Conservation (phyloP, 1,140 invertebrate species). For the Ostrea edulis region DNA sequence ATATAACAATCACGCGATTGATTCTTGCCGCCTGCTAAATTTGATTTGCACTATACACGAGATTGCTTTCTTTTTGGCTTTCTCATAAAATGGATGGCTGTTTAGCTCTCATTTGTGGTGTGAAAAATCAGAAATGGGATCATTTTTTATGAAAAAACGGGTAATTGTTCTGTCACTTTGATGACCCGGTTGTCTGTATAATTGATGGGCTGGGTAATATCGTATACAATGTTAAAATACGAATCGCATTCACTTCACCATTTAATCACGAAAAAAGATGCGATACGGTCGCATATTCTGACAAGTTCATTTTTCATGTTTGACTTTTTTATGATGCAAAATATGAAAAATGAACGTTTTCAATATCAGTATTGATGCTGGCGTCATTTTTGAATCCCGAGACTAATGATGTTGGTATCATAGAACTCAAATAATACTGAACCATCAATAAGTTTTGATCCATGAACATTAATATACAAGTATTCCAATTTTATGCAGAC, state of each 20-base stretch:
- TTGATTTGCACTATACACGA: conserved; percentile 38
- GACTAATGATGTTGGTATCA: conserved; percentile 16
- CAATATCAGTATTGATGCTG: conserved; percentile 22
- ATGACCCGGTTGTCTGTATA: conserved; percentile 37
- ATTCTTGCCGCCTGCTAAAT: conserved; percentile 45
- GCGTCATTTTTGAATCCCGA: conserved; percentile 10
- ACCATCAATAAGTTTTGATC: background rate
- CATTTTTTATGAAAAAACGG: background rate
- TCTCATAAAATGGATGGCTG: conserved; percentile 42
- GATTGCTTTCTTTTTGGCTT: conserved; percentile 25
- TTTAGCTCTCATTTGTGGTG: conserved; percentile 31
- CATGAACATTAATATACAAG: background rate
- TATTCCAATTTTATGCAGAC: background rate
- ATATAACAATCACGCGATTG: conserved; percentile 46
- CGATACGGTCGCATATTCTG: conserved; percentile 22
- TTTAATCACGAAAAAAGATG: conserved; percentile 39
- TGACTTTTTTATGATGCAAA: conserved; percentile 38
- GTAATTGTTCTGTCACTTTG: conserved; percentile 32
- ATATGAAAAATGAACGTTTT: conserved; percentile 34
- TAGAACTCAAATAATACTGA: background rate
- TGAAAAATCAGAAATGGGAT: conserved; percentile 38
- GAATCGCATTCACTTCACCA: conserved; percentile 26
- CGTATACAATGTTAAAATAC: conserved; percentile 16
- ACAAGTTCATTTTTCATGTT: conserved; percentile 44
- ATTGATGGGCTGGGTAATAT: conserved; percentile 37